Conservation (phyloP, 2,888 invertebrate genomes). For the Mythimna vitellina region DNA sequence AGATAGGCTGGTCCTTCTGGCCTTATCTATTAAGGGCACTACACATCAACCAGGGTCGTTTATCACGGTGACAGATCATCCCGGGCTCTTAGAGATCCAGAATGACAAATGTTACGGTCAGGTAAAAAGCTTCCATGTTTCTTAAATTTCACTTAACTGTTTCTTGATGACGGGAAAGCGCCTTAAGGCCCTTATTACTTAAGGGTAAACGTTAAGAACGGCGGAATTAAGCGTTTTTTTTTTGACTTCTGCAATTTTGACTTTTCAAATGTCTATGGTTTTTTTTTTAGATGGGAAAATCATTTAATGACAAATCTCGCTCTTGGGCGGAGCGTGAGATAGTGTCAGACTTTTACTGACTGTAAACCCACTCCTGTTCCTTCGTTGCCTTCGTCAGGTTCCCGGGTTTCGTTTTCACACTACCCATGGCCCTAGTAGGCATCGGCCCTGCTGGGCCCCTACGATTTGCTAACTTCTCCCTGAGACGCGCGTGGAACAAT, state of each 20-base stretch:
- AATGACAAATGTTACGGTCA: slow-evolving; percentile 87
- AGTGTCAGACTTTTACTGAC: too few relatives aligned
- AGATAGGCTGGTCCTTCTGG: slow-evolving; percentile 28
- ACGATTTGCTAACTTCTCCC: too few relatives aligned
- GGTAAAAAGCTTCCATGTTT: slow-evolving; percentile 81
- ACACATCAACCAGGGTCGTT: slow-evolving; percentile 81
- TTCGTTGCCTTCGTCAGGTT: too few relatives aligned
- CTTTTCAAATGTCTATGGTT: too few relatives aligned
- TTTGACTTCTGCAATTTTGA: not conserved
- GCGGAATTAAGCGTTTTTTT: not conserved
- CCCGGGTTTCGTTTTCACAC: too few relatives aligned
- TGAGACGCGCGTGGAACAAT: too few relatives aligned
- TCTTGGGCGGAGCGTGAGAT: too few relatives aligned
- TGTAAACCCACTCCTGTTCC: too few relatives aligned
- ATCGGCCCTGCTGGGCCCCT: too few relatives aligned
- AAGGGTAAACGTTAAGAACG: not conserved
- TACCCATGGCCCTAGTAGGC: too few relatives aligned
- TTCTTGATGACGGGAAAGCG: slow-evolving; percentile 48
- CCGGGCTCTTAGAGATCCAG: slow-evolving; percentile 72
- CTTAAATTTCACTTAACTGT: slow-evolving; percentile 80
- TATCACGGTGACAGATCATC: slow-evolving; percentile 87
- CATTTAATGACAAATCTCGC: too few relatives aligned
- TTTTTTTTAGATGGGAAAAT: too few relatives aligned
- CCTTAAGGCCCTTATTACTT: slow-evolving; percentile 33
- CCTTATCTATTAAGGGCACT: not conserved